phyloP scores from a whole-genome alignment of 2,888 invertebrate species.

The Catotricha subobsoleta region DNA sequence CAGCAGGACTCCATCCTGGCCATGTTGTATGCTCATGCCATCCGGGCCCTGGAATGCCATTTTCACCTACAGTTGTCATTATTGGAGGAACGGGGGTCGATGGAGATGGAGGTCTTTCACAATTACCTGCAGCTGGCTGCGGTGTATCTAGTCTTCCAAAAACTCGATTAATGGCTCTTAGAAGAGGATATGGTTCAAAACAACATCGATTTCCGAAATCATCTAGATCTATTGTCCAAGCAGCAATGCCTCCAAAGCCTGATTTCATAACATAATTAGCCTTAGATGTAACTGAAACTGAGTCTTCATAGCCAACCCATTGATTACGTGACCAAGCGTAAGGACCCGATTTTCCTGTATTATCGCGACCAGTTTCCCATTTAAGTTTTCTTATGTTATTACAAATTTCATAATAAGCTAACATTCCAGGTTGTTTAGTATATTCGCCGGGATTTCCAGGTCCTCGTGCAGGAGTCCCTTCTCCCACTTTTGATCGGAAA shows the following conservation, averaged over 20 bases:
- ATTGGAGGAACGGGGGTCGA: conserved; percentile 59
- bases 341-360: conserved; percentile 42
- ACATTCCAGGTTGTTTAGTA: conserved; percentile 72
- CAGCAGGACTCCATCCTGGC: conserved; percentile 19
- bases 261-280: conserved; percentile 53
- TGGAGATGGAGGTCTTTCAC: conserved; percentile 51
- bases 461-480: conserved; percentile 48
- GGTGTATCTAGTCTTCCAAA: conserved; percentile 41
- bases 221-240: conserved; percentile 78
- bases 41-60: conserved; percentile 25
- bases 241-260: conserved; percentile 63
- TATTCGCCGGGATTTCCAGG: conserved; percentile 65
- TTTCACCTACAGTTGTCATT: conserved; percentile 48
- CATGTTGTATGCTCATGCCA: conserved; percentile 20
- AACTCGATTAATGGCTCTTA: conserved; percentile 59
- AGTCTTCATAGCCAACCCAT: conserved; percentile 82
- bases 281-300: conserved; percentile 54
- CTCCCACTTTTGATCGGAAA: conserved; percentile 26
- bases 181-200: conserved; percentile 54
- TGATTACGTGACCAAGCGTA: conserved; percentile 63
- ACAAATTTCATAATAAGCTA: conserved; percentile 75
- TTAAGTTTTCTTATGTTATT: conserved; percentile 45
- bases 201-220: conserved; percentile 78
- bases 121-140: conserved; percentile 37
- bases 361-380: conserved; percentile 46